A percentile compares a stretch with the other conserved stretches of the same genome.
Conservation (phyloP, 2,888 invertebrate genomes). For the Phengaris arion region DNA sequence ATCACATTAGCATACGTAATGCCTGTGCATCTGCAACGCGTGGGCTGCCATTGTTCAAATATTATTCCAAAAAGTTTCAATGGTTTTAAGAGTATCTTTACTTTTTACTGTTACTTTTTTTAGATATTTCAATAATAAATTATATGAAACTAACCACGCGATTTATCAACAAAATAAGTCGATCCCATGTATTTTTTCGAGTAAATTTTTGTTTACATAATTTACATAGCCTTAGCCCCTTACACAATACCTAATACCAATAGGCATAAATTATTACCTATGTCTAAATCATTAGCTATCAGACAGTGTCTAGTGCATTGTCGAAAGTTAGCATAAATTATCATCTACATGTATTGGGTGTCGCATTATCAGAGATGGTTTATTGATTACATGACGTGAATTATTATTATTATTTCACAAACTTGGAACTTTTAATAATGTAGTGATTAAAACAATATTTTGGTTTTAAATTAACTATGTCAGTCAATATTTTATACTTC, state of each 20-base stretch:
- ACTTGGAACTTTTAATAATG: no score
- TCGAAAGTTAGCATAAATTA: constrained; percentile 15
- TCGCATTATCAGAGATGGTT: background rate
- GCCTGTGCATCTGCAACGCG: constrained; percentile 43
- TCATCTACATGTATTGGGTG: background rate
- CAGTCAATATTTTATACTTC: no score
- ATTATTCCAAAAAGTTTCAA: constrained; percentile 30
- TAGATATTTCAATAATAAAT: no score
- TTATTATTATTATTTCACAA: background rate
- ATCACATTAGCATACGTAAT: constrained; percentile 74
- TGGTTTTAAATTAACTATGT: no score
- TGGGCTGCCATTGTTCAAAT: constrained; percentile 48
- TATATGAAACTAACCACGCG: no score
- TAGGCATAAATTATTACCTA: background rate
- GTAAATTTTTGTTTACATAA: no score
- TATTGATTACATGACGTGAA: background rate
- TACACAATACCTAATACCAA: no score
- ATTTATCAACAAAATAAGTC: no score
- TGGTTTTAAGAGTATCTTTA: background rate
- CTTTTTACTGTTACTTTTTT: no score
- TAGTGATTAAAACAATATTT: no score
- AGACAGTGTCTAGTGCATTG: background rate
- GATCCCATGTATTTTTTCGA: no score
- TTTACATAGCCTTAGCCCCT: no score
- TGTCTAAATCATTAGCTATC: background rate